phyloP scores from a whole-genome alignment of 2,113 vertebrate genomes.

The Riparia riparia region DNA sequence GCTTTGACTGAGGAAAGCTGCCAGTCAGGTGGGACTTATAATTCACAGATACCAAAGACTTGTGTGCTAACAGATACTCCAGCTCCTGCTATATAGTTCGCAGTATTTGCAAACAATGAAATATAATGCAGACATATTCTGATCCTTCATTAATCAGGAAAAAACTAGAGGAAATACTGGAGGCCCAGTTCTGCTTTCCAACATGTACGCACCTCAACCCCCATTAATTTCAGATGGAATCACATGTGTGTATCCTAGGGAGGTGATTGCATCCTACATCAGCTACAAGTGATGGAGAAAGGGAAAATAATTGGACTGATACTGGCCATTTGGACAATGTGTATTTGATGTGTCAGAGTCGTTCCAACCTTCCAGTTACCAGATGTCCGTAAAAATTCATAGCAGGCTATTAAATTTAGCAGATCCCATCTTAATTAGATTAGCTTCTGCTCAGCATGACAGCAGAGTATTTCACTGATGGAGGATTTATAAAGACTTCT shows the following conservation, averaged over 20 bases:
- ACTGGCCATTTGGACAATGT: conserved; percentile 74
- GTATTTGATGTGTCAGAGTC: conserved; percentile 72
- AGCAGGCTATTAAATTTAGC: conserved; percentile 84
- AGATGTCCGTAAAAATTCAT: conserved; percentile 83
- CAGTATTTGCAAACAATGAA: not conserved
- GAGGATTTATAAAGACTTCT: conserved; percentile 80
- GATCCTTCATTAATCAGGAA: conserved; percentile 8
- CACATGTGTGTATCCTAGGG: not conserved
- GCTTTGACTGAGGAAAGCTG: not conserved
- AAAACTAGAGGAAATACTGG: not conserved
- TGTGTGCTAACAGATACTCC: not conserved
- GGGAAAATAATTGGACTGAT: conserved; percentile 42
- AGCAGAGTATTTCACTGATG: conserved; percentile 75
- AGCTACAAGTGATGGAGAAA: conserved; percentile 39
- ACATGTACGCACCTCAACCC: not conserved
- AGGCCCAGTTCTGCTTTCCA: not conserved
- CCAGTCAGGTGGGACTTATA: not conserved
- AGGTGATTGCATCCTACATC: not conserved
- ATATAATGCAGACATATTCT: not conserved
- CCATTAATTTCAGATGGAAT: conserved; percentile 22
- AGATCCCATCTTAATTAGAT: conserved; percentile 84
- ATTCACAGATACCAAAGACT: not conserved
- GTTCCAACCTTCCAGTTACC: conserved; percentile 77
- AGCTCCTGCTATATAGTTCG: not conserved
- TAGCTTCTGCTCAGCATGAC: conserved; percentile 80